Evolutionary conservation across 1,140 invertebrate species (phyloP), one percentile per base, ranked within the genome.

Genomic region (Physella acuta): DNA sequence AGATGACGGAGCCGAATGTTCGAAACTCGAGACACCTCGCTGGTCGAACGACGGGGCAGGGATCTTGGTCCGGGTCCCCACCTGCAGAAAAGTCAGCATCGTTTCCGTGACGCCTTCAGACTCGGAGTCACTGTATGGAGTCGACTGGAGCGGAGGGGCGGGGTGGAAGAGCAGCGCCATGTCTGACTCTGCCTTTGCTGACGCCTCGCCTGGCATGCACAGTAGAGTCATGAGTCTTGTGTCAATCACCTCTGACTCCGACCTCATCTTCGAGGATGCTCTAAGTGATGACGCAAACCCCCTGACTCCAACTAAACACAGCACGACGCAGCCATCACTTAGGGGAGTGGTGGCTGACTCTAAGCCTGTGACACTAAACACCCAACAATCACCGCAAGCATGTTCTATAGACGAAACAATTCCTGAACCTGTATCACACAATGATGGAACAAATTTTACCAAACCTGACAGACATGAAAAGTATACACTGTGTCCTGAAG

Each of bases 41-140:
- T 61, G 34, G 36, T 1, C 1, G 28, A 36, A 61, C 17, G 59
- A 61, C 37, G 17, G 33, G 26, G 33, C 33, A 24, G 59, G 59
- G 24, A 61, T 61, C 3, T 36, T 31, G 33, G 33, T 37, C 37
- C 31, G 26, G 3, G 28, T 64, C 11, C 62, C 62, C 3, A 64
- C 62, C 1, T 64, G 52, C 30, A 30, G 62, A 8, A 64, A 64
- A 26, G 49, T 64, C 17, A 64, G 62, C 33, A 52, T 64, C 16
- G 30, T 33, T 8, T 64, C 62, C 5, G n/a, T 53, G 2, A 53
- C 24, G 2, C 62, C 62, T 26, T 52, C 62, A 30, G 62, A 64
- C 20, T 8, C 53, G 5, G 53, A 55, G 53, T n/a, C n/a, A n/a
- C n/a, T n/a, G n/a, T n/a, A n/a, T n/a, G 8, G 5, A 24, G 20